phyloP scores from a whole-genome alignment of 2,888 invertebrate genomes.

The Drosophila putrida region DNA sequence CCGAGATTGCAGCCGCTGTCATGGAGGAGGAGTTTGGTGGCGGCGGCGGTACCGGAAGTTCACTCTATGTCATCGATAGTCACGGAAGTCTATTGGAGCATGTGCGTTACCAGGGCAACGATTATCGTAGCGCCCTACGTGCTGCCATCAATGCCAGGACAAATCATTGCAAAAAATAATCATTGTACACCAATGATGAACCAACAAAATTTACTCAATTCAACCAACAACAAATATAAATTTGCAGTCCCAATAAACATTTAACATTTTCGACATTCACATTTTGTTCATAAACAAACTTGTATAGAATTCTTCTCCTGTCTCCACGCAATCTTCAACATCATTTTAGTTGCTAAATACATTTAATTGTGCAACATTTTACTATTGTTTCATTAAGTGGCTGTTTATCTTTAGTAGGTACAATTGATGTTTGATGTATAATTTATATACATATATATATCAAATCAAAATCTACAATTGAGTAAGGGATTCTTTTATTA shows the following conservation, averaged over 20 bases:
- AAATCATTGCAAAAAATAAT: slow-evolving; percentile 6
- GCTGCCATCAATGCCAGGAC: slow-evolving; percentile 27
- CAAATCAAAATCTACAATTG: no score
- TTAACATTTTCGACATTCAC: neutral
- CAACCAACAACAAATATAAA: slow-evolving; percentile 18
- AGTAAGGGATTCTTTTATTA: no score
- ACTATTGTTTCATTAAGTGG: no score
- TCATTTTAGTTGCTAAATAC: neutral
- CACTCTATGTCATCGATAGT: slow-evolving; percentile 47
- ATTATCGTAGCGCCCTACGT: slow-evolving; percentile 57
- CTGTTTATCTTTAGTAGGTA: no score
- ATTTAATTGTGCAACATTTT: neutral
- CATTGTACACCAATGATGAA: neutral
- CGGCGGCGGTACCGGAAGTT: slow-evolving; percentile 37
- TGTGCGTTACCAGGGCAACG: slow-evolving; percentile 54
- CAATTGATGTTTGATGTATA: no score
- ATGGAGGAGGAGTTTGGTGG: slow-evolving; percentile 15
- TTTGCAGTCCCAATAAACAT: slow-evolving; percentile 25
- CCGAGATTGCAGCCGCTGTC: slow-evolving; percentile 10
- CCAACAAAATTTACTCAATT: neutral
- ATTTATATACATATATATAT: no score
- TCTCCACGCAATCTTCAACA: neutral
- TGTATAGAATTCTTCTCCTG: neutral
- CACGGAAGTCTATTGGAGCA: slow-evolving; percentile 55
- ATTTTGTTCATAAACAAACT: neutral